A percentile compares a stretch with the other conserved stretches of the same genome.
These are phyloP conservation scores for Hyles euphorbiae DNA, from an alignment of 1,140 invertebrate genomes.

Conservation along the genomic window DNA sequence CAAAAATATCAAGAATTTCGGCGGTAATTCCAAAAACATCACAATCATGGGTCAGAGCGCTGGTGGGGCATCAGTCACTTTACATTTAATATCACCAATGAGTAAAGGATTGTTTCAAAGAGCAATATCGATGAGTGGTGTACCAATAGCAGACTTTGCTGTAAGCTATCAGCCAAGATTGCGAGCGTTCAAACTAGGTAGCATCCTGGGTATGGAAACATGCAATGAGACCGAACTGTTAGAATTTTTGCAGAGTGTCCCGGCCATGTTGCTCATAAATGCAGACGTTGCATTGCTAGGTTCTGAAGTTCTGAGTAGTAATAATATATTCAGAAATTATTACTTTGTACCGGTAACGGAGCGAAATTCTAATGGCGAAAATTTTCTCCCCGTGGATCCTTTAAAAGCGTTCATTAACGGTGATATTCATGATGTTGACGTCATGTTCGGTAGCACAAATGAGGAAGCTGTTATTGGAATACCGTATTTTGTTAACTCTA, in stretches of 20 bases:
- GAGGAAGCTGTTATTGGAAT: slow-evolving; percentile 63
- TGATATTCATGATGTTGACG: slow-evolving; percentile 72
- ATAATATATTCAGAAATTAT: slow-evolving; percentile 32
- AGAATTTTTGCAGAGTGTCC: slow-evolving; percentile 65
- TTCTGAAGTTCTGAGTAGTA: slow-evolving; percentile 27
- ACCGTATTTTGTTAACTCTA: slow-evolving; percentile 2
- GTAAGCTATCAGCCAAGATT: slow-evolving; percentile 24
- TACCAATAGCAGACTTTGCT: slow-evolving; percentile 30
- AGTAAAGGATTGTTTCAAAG: slow-evolving; percentile 55
- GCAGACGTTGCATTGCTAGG: slow-evolving; percentile 27
- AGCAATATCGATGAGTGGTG: slow-evolving; percentile 43
- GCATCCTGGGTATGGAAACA: slow-evolving; percentile 32
- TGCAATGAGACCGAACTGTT: slow-evolving; percentile 45
- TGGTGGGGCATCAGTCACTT: slow-evolving; percentile 69
- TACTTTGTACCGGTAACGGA: slow-evolving; percentile 48
- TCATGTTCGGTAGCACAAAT: slow-evolving; percentile 74
- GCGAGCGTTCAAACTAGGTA: slow-evolving; percentile 35
- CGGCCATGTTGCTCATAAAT: slow-evolving; percentile 52
- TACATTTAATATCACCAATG: slow-evolving; percentile 50
- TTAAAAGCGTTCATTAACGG: slow-evolving; percentile 40
- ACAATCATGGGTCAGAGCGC: slow-evolving; percentile 86
- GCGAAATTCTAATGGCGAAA: slow-evolving; percentile 39
- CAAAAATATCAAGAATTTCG: slow-evolving; percentile 76
- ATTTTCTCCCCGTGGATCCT: slow-evolving; percentile 45
- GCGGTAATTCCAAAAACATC: slow-evolving; percentile 82